Conservation (phyloP, 2,797 vertebrate genomes). For the Meda fulgida region DNA sequence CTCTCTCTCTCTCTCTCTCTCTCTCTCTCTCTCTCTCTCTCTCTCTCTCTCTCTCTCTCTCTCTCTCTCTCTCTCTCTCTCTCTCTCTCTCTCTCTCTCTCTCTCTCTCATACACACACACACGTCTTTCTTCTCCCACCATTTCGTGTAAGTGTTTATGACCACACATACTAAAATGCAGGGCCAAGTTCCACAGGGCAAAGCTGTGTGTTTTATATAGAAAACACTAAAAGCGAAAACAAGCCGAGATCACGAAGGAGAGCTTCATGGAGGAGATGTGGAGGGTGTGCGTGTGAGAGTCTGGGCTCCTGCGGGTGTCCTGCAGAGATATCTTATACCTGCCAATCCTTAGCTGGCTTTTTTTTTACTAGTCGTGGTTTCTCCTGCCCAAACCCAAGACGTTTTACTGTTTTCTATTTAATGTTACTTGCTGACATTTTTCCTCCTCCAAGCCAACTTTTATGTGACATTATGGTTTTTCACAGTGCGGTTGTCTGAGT, state of each 20-base stretch:
- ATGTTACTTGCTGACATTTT: slow-evolving; percentile 38
- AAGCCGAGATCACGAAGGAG: slow-evolving; percentile 76
- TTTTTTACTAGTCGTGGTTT: slow-evolving; percentile 53
- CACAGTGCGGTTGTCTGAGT: slow-evolving; percentile 32
- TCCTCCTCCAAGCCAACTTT: slow-evolving; percentile 32
- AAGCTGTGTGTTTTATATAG: slow-evolving; percentile 74
- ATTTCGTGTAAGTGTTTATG: slow-evolving; percentile 61
- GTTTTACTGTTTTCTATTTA: slow-evolving; percentile 53
- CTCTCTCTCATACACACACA: not conserved
- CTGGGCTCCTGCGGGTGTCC: slow-evolving; percentile 55
- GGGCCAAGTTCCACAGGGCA: slow-evolving; percentile 60
- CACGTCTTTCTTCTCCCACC: slow-evolving; percentile 17
- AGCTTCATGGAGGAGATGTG: slow-evolving; percentile 41
- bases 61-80: slow-evolving; percentile 2
- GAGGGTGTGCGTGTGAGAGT: slow-evolving; percentile 63
- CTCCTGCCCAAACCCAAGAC: slow-evolving; percentile 53
- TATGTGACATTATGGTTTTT: slow-evolving; percentile 45
- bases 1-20: slow-evolving; percentile 9
- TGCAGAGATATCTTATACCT: slow-evolving; percentile 60
- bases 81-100: not conserved
- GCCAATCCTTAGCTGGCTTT: slow-evolving; percentile 56
- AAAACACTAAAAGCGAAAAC: slow-evolving; percentile 79
- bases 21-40: slow-evolving; percentile 8
- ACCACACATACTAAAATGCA: slow-evolving; percentile 58
- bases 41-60: slow-evolving; percentile 3